Base-by-base conservation (phyloP, 2,888 invertebrate species). In the Lampropteryx suffumata region DNA sequence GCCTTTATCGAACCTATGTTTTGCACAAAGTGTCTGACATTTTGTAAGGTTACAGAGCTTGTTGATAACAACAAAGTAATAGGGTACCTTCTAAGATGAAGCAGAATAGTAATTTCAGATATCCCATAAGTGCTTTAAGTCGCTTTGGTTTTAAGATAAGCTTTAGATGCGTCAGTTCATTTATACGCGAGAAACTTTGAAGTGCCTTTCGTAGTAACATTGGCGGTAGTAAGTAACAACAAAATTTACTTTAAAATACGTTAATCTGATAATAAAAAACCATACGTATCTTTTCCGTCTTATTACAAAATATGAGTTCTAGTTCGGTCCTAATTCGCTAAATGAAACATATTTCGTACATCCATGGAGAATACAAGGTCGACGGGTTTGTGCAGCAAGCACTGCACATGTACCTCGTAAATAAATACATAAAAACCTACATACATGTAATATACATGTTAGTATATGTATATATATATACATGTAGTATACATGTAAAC, bases 351-450 rank as follows among this genome's bases (percentile, higher is more conserved):
- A 24, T 5, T 69, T 64, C 67, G 41, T 60, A 67, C 64, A 57
- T 57, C 57, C 60, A 71, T 63, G 61, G 59, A 34, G 34, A 51
- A 30, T 41, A 40, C 73, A 73, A 74, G 75, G 73, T 62, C 71
- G 62, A 57, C 64, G 43, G 50, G 62, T 71, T 50, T 57, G 55
- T 69, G 55, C 68, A 67, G 56, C 62, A 50, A 50, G 55, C 17
- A 17, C 17, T 17, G 17, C 17, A 17, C 17, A n/a, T 53, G 50
- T 39, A 51, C 44, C 45, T 61, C 33, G 47, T 45, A 30, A 36
- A 41, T 52, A 28, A 32, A 24, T 37, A 42, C 50, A n/a, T n/a
- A n/a, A n/a, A n/a, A n/a, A n/a, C n/a, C n/a, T n/a, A n/a, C n/a
- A n/a, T n/a, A n/a, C n/a, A n/a, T n/a, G n/a, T n/a, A n/a, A n/a